Base-by-base conservation (phyloP, 1,140 invertebrate genomes). In the Anagrus nilaparvatae region DNA sequence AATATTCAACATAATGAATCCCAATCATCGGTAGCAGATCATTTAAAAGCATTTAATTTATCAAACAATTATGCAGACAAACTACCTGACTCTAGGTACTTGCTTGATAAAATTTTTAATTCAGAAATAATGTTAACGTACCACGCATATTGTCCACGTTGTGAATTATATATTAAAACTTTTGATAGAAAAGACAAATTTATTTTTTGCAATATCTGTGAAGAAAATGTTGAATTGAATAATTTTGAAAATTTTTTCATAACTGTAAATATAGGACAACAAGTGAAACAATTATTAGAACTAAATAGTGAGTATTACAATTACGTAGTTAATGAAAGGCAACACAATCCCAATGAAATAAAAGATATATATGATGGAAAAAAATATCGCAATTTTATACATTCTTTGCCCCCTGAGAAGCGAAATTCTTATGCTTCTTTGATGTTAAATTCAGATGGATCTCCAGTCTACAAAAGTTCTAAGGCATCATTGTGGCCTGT, bases 401-500 rank as follows among this genome's bases (percentile, higher is more conserved):
- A 17, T n/a, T 28, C n/a, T 29, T 46, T 46, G 16, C 40, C 16
- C 21, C 32, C 31, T 13, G 8, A 36, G 5, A 31, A 44, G 29
- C 21, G 32, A 9, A 18, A 48, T 14, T 28, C 34, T 13, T 48
- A 48, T 25, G 47, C 23, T 14, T 41, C 47, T 10, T n/a, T 30
- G 10, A 28, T 32, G 2, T 48, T 48, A 14, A 48, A 48, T 38
- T 24, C 35, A 12, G 44, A 46, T 21, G 44, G 44, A 1, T 29
- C 39, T 2, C 44, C 39, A 9, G 5, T 42, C 7, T 46, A 44
- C 17, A 3, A 13, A 19, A 48, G 38, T 41, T 48, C 46, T 0
- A 40, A 13, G 2, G 24, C 19, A 8, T 44, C 46, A 1, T 44
- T 48, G 16, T 48, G 46, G 46, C 46, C 47, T 7, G 29, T 48